phyloP scores from a whole-genome alignment of 2,797 vertebrate genomes.

The Helicolenus hilgendorfi region DNA sequence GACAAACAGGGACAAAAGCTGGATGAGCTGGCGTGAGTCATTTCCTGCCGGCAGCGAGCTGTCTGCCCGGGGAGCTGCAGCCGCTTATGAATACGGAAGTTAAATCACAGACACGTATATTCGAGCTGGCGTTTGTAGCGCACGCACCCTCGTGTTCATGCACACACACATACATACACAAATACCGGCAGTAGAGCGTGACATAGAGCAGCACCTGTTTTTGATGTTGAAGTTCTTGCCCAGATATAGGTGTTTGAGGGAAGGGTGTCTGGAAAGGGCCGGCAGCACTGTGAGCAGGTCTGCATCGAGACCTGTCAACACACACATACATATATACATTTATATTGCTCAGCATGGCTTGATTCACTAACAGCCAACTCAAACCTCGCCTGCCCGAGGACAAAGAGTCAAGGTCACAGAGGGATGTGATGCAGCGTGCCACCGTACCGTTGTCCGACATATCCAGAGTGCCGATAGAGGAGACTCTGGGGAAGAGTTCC shows the following conservation, averaged over 20 bases:
- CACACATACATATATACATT: constrained; percentile 29
- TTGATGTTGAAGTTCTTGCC: constrained; percentile 97
- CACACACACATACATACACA: constrained; percentile 1
- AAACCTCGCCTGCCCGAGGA: constrained; percentile 12
- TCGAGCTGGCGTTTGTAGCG: constrained; percentile 24
- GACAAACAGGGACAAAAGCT: constrained; percentile 32
- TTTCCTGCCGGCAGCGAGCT: constrained; percentile 59
- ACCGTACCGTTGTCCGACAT: constrained; percentile 94
- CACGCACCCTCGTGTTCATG: neutral
- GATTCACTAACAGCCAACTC: constrained; percentile 38
- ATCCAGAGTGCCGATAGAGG: constrained; percentile 93
- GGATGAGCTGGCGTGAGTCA: constrained; percentile 55
- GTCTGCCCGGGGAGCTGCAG: constrained; percentile 22
- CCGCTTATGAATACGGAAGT: constrained; percentile 33
- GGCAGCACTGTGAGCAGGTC: constrained; percentile 93
- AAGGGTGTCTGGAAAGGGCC: constrained; percentile 92
- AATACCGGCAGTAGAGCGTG: constrained; percentile 23
- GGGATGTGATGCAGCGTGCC: constrained; percentile 27
- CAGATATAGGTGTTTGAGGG: constrained; percentile 93
- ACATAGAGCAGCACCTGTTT: constrained; percentile 89
- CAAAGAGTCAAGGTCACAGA: constrained; percentile 61
- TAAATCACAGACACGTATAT: constrained; percentile 51
- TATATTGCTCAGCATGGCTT: constrained; percentile 18
- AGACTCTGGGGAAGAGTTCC: constrained; percentile 92
- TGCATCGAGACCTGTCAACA: constrained; percentile 90